These are phyloP conservation scores for Drosophila peninsularis DNA, from an alignment of 2,888 invertebrate genomes.

Conservation along the genomic window DNA sequence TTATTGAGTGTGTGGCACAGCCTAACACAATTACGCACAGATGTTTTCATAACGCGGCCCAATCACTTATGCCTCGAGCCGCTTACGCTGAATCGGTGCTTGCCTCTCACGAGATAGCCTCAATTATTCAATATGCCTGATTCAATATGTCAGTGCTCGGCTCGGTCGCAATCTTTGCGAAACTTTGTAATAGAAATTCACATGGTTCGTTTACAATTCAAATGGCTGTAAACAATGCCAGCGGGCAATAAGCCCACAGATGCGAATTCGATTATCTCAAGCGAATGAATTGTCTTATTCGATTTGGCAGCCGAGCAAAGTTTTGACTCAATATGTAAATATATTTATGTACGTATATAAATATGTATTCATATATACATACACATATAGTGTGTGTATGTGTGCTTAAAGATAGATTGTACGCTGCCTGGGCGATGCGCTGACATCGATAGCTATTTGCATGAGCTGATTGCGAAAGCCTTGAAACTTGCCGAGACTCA, in stretches of 20 bases:
- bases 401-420: not conserved
- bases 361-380: not conserved
- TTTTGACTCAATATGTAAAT: conserved; percentile 22
- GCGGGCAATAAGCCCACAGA: conserved; percentile 65
- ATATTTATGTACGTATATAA: not conserved
- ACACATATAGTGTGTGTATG: not conserved
- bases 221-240: conserved; percentile 67
- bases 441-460: conserved; percentile 71
- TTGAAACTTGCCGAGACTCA: conserved; percentile 58
- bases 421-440: conserved; percentile 8
- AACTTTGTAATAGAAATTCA: conserved; percentile 58
- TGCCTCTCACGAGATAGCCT: conserved; percentile 11
- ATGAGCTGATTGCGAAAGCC: conserved; percentile 70
- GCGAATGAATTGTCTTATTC: conserved; percentile 80
- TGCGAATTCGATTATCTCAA: conserved; percentile 75
- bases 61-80: not conserved
- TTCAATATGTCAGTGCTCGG: conserved; percentile 19
- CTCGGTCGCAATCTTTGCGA: conserved; percentile 26
- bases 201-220: conserved; percentile 66
- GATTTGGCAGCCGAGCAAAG: conserved; percentile 59
- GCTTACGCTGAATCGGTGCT: not conserved
- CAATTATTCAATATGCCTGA: conserved; percentile 42
- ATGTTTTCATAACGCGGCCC: not conserved
- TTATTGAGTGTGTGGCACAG: conserved; percentile 1
- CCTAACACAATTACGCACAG: not conserved